Evolutionary conservation across 2,113 vertebrate genomes (phyloP).

Genomic region (Hippopotamus amphibius): DNA sequence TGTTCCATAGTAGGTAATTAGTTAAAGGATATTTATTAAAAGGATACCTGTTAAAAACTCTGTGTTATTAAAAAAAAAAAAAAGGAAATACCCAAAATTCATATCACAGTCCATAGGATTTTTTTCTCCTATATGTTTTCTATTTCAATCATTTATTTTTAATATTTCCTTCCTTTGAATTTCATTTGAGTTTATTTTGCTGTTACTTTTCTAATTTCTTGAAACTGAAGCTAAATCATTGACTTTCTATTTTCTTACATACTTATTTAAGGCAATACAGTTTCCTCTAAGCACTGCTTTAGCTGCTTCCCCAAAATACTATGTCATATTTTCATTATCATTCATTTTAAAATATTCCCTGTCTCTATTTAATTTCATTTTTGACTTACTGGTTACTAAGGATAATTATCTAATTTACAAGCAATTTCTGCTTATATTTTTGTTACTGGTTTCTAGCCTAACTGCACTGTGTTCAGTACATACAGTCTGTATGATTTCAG

Average conservation of each 20-base stretch:
- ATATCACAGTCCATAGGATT: neutral
- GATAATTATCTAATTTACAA: neutral
- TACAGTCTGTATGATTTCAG: neutral
- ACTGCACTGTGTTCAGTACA: neutral
- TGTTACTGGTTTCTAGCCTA: neutral
- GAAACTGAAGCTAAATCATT: neutral
- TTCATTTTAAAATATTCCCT: neutral
- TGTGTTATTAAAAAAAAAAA: neutral
- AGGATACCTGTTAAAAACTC: neutral
- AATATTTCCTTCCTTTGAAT: neutral
- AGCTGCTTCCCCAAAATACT: neutral
- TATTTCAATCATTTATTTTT: neutral
- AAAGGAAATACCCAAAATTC: neutral
- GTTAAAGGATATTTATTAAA: neutral
- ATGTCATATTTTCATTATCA: neutral
- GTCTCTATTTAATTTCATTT: slow-evolving; percentile 8
- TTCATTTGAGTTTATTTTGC: neutral
- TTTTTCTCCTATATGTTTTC: neutral
- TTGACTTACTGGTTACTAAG: neutral
- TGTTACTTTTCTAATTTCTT: neutral
- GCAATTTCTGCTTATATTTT: neutral
- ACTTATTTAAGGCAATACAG: neutral
- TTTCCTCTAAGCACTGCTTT: neutral
- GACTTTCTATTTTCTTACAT: neutral
- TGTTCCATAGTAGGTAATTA: neutral